These are phyloP conservation scores for Nemotelus pantherinus DNA, from an alignment of 2,888 invertebrate genomes.

Conservation along the genomic window DNA sequence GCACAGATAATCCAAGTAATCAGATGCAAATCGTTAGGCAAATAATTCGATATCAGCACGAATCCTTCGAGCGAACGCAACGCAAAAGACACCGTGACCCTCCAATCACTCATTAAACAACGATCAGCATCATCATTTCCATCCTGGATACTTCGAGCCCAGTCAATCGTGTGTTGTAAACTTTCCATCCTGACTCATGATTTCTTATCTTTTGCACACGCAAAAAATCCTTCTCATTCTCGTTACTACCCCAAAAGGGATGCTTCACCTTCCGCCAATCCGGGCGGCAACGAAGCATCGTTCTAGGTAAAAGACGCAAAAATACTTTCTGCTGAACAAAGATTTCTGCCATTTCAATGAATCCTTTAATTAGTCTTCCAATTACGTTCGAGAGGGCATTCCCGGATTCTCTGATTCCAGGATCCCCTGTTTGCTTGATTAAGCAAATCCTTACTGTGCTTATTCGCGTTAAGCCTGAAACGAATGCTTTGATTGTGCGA, in stretches of 20 bases:
- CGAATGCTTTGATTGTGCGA: conserved; percentile 28
- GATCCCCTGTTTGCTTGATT: conserved; percentile 37
- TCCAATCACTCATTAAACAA: neutral
- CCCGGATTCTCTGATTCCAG: conserved; percentile 5
- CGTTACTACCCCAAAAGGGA: neutral
- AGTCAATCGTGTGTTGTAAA: conserved; percentile 20
- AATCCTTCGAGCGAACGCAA: too few species aligned
- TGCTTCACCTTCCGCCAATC: neutral
- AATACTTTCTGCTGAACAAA: conserved; percentile 41
- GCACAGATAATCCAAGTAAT: too few species aligned
- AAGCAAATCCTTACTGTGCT: conserved; percentile 42
- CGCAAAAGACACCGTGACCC: too few species aligned
- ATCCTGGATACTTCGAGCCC: neutral
- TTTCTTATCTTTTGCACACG: conserved; percentile 29
- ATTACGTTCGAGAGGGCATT: conserved; percentile 34
- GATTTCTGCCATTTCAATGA: conserved; percentile 45
- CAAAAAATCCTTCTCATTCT: neutral
- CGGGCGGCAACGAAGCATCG: neutral
- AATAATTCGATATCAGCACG: too few species aligned
- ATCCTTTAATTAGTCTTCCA: conserved; percentile 43
- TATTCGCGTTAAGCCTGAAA: conserved; percentile 16
- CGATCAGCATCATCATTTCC: conserved; percentile 30
- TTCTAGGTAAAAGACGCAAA: conserved; percentile 22
- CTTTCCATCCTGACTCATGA: conserved; percentile 29
- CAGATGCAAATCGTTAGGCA: too few species aligned